Evolutionary conservation across 2,888 invertebrate species (phyloP).

Genomic region (Cryptocephalus primarius): DNA sequence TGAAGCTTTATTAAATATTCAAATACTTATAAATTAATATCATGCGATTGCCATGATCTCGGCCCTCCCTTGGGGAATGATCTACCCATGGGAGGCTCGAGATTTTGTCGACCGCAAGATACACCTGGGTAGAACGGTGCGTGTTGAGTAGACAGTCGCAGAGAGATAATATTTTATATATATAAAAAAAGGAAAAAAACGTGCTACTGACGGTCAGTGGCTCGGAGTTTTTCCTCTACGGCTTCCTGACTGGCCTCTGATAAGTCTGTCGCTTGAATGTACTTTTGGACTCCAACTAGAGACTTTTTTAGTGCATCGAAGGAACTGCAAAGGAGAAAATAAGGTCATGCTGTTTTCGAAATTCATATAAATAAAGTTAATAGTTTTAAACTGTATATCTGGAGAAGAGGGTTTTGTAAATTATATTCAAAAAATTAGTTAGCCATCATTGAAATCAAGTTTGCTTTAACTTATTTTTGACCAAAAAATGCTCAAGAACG

Average conservation of each 20-base stretch:
- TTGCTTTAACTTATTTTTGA: too few relatives aligned
- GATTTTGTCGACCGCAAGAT: conserved; percentile 20
- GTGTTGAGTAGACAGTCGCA: conserved; percentile 29
- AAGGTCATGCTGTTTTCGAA: too few relatives aligned
- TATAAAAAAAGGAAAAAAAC: conserved; percentile 5
- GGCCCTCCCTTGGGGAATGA: too few relatives aligned
- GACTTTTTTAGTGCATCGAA: conserved; percentile 97
- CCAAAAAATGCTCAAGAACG: too few relatives aligned
- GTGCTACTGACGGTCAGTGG: conserved; percentile 81
- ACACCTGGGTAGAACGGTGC: conserved; percentile 32
- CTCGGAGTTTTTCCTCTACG: conserved; percentile 87
- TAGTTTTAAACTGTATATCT: too few relatives aligned
- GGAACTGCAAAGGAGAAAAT: conserved; percentile 60
- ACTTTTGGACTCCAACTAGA: conserved; percentile 92
- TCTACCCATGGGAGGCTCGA: too few relatives aligned
- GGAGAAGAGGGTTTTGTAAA: too few relatives aligned
- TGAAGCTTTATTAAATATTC: conserved; percentile 39
- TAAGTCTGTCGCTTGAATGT: conserved; percentile 92
- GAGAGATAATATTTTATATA: conserved; percentile 7
- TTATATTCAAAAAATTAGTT: too few relatives aligned
- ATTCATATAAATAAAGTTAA: too few relatives aligned
- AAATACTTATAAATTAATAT: conserved; percentile 36
- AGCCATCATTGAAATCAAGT: too few relatives aligned
- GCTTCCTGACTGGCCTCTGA: conserved; percentile 90
- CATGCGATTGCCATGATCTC: too few relatives aligned